Evolutionary conservation across 1,140 invertebrate genomes (phyloP), one percentile per base, ranked within the genome.

Genomic region (Drosophila ficusphila): DNA sequence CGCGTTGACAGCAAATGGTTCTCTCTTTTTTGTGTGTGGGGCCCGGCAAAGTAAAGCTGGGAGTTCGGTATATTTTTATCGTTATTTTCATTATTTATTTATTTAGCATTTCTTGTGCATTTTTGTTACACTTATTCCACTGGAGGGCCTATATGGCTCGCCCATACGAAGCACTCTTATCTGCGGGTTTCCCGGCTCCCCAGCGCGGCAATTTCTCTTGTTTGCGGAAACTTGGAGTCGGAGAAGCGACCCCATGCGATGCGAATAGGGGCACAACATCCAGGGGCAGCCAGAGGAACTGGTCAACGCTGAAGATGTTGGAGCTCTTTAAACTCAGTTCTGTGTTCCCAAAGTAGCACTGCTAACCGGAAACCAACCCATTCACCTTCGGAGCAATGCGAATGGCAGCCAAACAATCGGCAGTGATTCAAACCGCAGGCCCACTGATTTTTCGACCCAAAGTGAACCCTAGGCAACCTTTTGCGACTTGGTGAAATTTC

Each of bases 81-180:
- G 71, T 68, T 79, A 79, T 79, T 76, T 83, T 71, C 71, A 79
- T 83, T 85, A 83, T 79, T 85, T 83, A 85, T 85, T 85, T 85
- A 86, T 79, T 86, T 79, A 54, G 53, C 57, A 79, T 57, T 69
- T 74, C 53, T 76, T 41, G 60, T 60, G 62, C 47, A 47, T 64
- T 47, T 64, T 51, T 33, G 57, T 39, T 60, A 36, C 34, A 51
- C 52, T 61, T 54, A 39, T 53, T 53, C 23, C 51, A 12, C 53
- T 19, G 44, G 6, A n/a, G n/a, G n/a, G n/a, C n/a, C n/a, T n/a
- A n/a, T n/a, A n/a, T n/a, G n/a, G n/a, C n/a, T n/a, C n/a, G n/a
- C n/a, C 29, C 23, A 33, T 31, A 6, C 19, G 29, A 58, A 31
- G 52, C 42, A 48, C 60, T 72, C 53, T 72, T 60, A 72, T 71